Evolutionary conservation across 2,888 invertebrate genomes (phyloP), one percentile per base, ranked within the genome.

Genomic region (Muschampia staudingeri): DNA sequence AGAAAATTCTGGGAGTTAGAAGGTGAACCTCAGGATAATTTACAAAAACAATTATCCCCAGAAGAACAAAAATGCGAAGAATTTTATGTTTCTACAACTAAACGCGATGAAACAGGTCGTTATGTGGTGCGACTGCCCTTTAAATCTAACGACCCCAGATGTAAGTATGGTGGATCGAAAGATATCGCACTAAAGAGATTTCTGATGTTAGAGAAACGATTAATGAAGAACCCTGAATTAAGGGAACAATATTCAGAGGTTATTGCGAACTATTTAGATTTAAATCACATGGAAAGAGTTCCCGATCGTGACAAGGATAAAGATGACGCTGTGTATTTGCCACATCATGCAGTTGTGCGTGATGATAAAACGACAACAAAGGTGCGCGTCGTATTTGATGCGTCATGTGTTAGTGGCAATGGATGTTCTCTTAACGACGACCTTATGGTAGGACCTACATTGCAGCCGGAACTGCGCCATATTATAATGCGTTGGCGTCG

Each of bases 341-440:
- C 85, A 8, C 82, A 84, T 42, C 83, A 85, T 37, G 81, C 81
- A 4, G 82, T 85, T 1, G 25, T 83, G n/a, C 67, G 81, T 12
- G 37, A 82, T 4, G 82, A 83, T 44, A 84, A 82, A 67, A 42
- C 65, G 11, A 85, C 84, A n/a, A 80, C 84, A 5, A 82, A 84
- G 40, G 72, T 83, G 0, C 69, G 84, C 30, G 76, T 83, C 30
- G 85, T 83, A 11, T 84, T 82, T 25, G 73, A 73, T 30, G 73
- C 73, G 5, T 73, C 73, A 34, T 73, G 73, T 40, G 9, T n/a
- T 5, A 80, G 81, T n/a, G 42, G 48, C 0, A 85, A 87, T 48
- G 86, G 86, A 1, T 40, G 82, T 2, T 86, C 88, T 6, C 78
- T 90, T 40, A 89, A 90, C 73, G 84, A 86, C 52, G 82, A 82